Conservation (phyloP, 2,888 invertebrate species). For the Spodoptera littoralis region DNA sequence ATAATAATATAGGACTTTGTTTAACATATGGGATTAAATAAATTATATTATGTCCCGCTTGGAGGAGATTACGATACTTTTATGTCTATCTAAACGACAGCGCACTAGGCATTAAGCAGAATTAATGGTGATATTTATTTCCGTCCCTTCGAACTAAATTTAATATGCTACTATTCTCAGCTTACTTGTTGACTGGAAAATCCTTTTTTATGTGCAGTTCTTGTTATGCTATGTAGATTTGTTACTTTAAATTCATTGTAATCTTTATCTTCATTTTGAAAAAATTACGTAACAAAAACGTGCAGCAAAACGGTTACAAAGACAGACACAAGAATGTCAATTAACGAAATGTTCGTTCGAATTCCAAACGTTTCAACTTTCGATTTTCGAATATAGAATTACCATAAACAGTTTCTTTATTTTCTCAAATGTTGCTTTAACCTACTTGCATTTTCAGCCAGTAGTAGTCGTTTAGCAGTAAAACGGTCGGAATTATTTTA, state of each 20-base stretch:
- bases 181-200: conserved; percentile 26
- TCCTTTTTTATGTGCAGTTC: conserved; percentile 5
- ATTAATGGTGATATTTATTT: conserved; percentile 49
- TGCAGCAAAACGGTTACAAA: no score
- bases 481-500: conserved; percentile 18
- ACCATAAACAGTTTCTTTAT: background rate
- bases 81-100: conserved; percentile 48
- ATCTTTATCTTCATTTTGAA: background rate
- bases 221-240: background rate
- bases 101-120: conserved; percentile 39
- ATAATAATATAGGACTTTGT: conserved; percentile 34
- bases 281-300: no score
- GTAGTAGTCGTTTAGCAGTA: conserved; percentile 16
- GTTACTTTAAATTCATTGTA: background rate
- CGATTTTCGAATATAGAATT: no score
- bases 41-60: conserved; percentile 38
- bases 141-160: conserved; percentile 42
- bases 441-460: conserved; percentile 1
- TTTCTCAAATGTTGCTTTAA: background rate
- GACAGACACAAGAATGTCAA: no score
- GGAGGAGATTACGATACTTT: conserved; percentile 45
- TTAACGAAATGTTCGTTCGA: background rate
- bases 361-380: background rate
- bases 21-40: conserved; percentile 42
- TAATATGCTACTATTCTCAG: conserved; percentile 33